Percentiles rank a stretch among this genome's conserved stretches.
phyloP scores from a whole-genome alignment of 1,140 invertebrate species.

The Drosophila setifemur region DNA sequence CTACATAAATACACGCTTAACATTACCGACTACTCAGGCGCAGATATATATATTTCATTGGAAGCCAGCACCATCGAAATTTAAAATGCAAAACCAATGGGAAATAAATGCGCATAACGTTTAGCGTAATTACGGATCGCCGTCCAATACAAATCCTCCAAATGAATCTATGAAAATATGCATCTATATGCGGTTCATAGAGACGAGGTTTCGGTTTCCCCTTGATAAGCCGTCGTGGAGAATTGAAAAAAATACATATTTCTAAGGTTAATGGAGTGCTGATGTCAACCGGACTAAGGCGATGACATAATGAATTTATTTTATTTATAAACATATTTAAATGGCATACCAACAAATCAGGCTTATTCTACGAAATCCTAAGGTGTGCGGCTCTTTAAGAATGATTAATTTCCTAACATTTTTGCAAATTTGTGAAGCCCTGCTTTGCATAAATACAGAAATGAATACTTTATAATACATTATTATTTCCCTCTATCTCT shows the following conservation, averaged over 20 bases:
- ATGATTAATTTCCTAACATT: conserved; percentile 34
- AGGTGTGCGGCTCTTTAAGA: not conserved
- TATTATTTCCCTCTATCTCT: too few species aligned
- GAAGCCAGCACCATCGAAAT: conserved; percentile 35
- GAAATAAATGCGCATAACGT: conserved; percentile 75
- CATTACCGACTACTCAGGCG: conserved; percentile 6
- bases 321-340: conserved; percentile 16
- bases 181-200: conserved; percentile 1
- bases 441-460: not conserved
- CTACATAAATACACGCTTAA: conserved; percentile 31
- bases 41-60: conserved; percentile 7
- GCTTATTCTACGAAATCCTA: conserved; percentile 1
- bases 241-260: conserved; percentile 33
- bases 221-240: conserved; percentile 43
- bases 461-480: not conserved
- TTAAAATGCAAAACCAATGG: conserved; percentile 65
- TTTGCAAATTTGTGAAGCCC: conserved; percentile 19
- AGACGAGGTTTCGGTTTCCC: conserved; percentile 14
- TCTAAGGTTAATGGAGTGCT: conserved; percentile 67
- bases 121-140: conserved; percentile 67
- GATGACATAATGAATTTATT: conserved; percentile 45
- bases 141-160: conserved; percentile 31
- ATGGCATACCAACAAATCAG: conserved; percentile 9
- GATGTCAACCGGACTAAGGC: conserved; percentile 19
- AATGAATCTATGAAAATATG: conserved; percentile 15